These are phyloP conservation scores for Marmota monax DNA, from an alignment of 2,113 vertebrate genomes.

Conservation along the genomic window DNA sequence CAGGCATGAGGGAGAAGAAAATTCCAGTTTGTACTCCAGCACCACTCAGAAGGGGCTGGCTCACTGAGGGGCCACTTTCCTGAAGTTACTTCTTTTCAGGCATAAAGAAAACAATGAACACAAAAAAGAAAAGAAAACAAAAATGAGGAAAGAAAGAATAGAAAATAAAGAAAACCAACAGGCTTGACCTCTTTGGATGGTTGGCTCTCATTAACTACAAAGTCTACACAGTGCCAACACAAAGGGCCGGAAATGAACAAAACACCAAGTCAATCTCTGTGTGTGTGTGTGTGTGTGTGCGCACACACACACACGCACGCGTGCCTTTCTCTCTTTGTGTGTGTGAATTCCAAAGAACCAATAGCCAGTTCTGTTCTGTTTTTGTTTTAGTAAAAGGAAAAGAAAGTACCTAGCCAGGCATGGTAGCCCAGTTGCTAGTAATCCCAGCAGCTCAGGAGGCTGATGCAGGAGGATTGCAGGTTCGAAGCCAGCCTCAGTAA, in stretches of 20 bases:
- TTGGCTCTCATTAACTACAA: neutral
- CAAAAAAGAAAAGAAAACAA: neutral
- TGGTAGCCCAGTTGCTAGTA: too few species aligned
- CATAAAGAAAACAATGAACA: neutral
- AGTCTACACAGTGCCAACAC: neutral
- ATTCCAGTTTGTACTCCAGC: neutral
- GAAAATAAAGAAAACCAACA: neutral
- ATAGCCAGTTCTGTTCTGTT: neutral
- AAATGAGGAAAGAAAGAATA: neutral
- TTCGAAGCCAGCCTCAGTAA: too few species aligned
- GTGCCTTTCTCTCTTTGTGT: neutral
- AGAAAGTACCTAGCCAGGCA: too few species aligned
- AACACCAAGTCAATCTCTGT: neutral
- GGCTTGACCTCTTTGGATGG: neutral
- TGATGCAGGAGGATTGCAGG: too few species aligned
- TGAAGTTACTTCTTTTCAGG: neutral
- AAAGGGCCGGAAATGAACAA: neutral
- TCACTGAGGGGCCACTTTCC: neutral
- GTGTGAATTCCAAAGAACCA: neutral
- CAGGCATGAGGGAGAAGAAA: neutral
- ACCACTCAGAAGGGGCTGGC: neutral
- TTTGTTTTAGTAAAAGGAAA: constrained; percentile 37
- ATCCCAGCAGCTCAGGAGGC: too few species aligned
- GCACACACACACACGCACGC: accelerated
- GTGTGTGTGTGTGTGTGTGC: neutral